Evolutionary conservation across 1,140 invertebrate genomes (phyloP), one percentile per base, ranked within the genome.

Genomic region (Steinernema khuongi): DNA sequence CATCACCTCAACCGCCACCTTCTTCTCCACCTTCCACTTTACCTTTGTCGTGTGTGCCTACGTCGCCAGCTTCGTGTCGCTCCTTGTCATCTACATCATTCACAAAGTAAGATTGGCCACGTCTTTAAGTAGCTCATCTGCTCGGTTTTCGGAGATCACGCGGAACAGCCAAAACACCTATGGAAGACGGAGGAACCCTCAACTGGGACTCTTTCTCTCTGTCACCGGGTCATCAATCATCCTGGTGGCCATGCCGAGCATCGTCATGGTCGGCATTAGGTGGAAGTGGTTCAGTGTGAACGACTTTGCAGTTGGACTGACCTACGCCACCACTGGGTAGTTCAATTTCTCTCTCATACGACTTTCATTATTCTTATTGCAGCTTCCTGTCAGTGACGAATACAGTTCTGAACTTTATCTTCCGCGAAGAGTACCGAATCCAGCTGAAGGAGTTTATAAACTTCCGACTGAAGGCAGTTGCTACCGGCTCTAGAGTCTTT

Each of bases 21-120:
- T 41, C 36, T 69, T 28, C 68, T 69, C 68, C 68, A 69, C 68
- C 1, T 22, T 69, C 17, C 68, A 69, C 28, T 69, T 69, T 33
- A 17, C 33, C 1, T 69, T 69, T 30, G 29, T 69, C 7, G 33
- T 69, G 22, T 4, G 26, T n/a, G 60, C 22, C n/a, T 67, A 67
- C n/a, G n/a, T 4, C 2, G n/a, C 30, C 4, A 4, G 22, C 4
- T n/a, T 67, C 4, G 7, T 67, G 4, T 67, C 60, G 26, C n/a
- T 67, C 4, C 4, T 67, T 4, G n/a, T 67, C 4, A 67, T 67
- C 2, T 67, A n/a, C 17, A 67, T 7, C 60, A 29, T 4, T 2
- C 60, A 67, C 30, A 17, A 22, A 67, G 60, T 26, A 67, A n/a
- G 17, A 26, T n/a, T 4, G 4, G 30, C 2, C 4, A 4, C 17